A percentile compares a stretch with the other conserved stretches of the same genome.
Evolutionary conservation across 2,888 invertebrate genomes (phyloP).

Genomic region (Clusia tigrina): DNA sequence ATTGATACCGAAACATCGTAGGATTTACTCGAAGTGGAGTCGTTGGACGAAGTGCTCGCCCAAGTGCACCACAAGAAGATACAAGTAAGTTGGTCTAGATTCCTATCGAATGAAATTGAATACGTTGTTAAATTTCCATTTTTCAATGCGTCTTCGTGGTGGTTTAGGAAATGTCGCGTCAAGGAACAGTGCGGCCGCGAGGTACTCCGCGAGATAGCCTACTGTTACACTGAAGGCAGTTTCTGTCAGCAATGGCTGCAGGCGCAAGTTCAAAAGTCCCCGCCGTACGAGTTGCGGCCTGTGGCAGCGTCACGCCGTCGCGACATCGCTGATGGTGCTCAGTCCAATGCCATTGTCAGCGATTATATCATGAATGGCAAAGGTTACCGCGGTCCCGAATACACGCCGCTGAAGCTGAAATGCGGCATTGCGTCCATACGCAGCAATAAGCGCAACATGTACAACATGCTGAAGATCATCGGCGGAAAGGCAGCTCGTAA

Average conservation of each 20-base stretch:
- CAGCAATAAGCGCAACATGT: constrained; percentile 59
- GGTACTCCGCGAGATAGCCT: constrained; percentile 82
- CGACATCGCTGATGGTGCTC: constrained; percentile 40
- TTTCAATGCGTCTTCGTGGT: no score
- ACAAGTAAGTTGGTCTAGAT: constrained; percentile 67
- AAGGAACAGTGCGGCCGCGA: constrained; percentile 79
- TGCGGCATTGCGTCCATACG: constrained; percentile 60
- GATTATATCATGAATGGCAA: constrained; percentile 60
- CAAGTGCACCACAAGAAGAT: constrained; percentile 80
- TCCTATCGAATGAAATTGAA: not conserved
- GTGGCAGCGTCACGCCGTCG: constrained; percentile 49
- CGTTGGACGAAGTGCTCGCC: constrained; percentile 83
- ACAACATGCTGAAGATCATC: constrained; percentile 80
- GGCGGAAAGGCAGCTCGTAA: constrained; percentile 82
- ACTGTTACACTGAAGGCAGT: constrained; percentile 83
- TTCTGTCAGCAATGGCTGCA: constrained; percentile 79
- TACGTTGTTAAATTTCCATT: constrained; percentile 10
- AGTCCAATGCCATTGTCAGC: constrained; percentile 52
- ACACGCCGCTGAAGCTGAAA: constrained; percentile 63
- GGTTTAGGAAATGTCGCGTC: constrained; percentile 74
- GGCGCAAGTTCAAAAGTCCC: constrained; percentile 59
- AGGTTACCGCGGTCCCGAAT: constrained; percentile 62
- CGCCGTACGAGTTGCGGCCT: constrained; percentile 54
- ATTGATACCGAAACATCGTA: constrained; percentile 47
- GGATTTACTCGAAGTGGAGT: constrained; percentile 80